Percentiles rank a stretch among this genome's conserved stretches.
Evolutionary conservation across 1,140 invertebrate genomes (phyloP).

Genomic region (Zaprionus ornatus): DNA sequence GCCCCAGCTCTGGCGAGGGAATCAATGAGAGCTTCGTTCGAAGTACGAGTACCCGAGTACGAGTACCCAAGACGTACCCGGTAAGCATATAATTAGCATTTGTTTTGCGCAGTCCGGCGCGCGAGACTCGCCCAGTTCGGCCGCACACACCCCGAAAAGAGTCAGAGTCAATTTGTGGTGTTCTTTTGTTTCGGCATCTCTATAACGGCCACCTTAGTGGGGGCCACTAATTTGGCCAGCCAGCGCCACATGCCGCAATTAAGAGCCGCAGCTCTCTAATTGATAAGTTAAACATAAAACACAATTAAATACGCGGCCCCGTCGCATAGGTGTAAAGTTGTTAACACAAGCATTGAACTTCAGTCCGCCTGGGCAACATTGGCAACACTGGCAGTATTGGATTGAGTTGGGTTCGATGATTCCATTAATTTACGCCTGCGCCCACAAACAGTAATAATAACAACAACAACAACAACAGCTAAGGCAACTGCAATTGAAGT

Average conservation of each 20-base stretch:
- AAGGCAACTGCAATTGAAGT: constrained; percentile 66
- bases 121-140: constrained; percentile 67
- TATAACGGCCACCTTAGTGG: constrained; percentile 49
- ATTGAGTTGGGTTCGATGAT: constrained; percentile 61
- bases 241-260: constrained; percentile 55
- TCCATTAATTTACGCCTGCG: constrained; percentile 80
- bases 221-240: constrained; percentile 65
- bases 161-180: constrained; percentile 64
- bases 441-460: constrained; percentile 56
- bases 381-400: constrained; percentile 33
- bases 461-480: constrained; percentile 19
- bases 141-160: constrained; percentile 65
- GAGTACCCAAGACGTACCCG: constrained; percentile 37
- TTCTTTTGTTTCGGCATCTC: constrained; percentile 62
- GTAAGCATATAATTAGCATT: constrained; percentile 78
- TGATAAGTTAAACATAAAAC: constrained; percentile 73
- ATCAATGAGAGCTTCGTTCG: constrained; percentile 55
- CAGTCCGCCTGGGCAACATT: constrained; percentile 32
- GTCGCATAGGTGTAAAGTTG: constrained; percentile 65
- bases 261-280: constrained; percentile 70
- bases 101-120: constrained; percentile 40
- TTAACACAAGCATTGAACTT: constrained; percentile 82
- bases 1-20: constrained; percentile 32
- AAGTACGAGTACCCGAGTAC: not conserved
- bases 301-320: constrained; percentile 51